Percentiles rank a stretch among this genome's conserved stretches.
Evolutionary conservation across 2,797 vertebrate genomes (phyloP).

Genomic region (Rallus crepitans): DNA sequence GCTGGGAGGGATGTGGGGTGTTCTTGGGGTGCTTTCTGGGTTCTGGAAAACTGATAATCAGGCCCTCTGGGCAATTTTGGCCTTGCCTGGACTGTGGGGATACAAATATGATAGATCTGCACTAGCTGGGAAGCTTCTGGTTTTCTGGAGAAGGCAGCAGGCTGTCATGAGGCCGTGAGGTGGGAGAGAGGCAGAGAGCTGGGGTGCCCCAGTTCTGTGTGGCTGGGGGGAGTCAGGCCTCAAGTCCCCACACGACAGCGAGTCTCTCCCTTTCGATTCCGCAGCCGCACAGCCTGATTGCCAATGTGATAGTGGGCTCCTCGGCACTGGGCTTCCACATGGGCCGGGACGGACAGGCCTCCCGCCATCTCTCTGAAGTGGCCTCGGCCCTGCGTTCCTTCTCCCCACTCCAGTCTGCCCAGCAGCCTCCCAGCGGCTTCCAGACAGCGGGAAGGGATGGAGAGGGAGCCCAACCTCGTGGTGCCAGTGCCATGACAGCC

Average conservation of each 20-base stretch:
- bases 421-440: constrained; percentile 76
- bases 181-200: background rate
- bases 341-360: constrained; percentile 84
- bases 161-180: background rate
- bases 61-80: background rate
- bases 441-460: constrained; percentile 18
- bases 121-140: background rate
- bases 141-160: background rate
- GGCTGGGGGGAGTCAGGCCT: background rate
- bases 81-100: background rate
- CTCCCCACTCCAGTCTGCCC: constrained; percentile 88
- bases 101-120: background rate
- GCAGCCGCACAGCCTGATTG: constrained; percentile 95
- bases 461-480: constrained; percentile 69
- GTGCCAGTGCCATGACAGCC: constrained; percentile 83
- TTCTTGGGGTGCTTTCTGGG: background rate
- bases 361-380: constrained; percentile 86
- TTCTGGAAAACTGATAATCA: background rate
- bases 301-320: constrained; percentile 89
- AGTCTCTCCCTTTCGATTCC: background rate
- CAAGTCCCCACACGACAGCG: background rate
- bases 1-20: background rate
- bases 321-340: constrained; percentile 86
- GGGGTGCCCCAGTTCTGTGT: background rate
- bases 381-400: constrained; percentile 92